Evolutionary conservation across 1,140 invertebrate genomes (phyloP).

Genomic region (Drosophila kepulauana): DNA sequence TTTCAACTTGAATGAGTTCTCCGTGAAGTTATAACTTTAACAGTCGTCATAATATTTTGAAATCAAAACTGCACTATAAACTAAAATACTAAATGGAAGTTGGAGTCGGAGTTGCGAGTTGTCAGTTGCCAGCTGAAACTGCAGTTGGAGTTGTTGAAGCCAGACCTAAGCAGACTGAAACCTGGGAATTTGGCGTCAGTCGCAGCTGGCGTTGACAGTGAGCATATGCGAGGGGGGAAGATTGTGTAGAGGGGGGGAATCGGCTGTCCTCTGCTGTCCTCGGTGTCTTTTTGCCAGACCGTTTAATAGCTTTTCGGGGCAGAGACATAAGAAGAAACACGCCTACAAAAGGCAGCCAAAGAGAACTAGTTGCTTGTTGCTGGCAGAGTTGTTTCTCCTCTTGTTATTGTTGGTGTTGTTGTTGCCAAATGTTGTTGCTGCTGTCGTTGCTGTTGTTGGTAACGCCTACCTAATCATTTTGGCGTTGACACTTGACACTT

Average conservation of each 20-base stretch:
- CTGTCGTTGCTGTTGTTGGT: slow-evolving; percentile 38
- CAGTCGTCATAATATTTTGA: slow-evolving; percentile 75
- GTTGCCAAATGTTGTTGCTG: slow-evolving; percentile 5
- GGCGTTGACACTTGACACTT: slow-evolving; percentile 81
- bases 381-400: slow-evolving; percentile 15
- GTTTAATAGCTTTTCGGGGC: slow-evolving; percentile 67
- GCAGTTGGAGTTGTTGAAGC: not conserved
- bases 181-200: slow-evolving; percentile 17
- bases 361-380: slow-evolving; percentile 45
- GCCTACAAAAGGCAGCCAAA: slow-evolving; percentile 41
- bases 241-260: not conserved
- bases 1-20: slow-evolving; percentile 59
- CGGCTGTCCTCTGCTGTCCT: slow-evolving; percentile 19
- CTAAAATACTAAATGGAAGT: slow-evolving; percentile 59
- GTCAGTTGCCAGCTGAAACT: not conserved
- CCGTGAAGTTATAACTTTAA: slow-evolving; percentile 60
- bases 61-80: slow-evolving; percentile 72
- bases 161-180: slow-evolving; percentile 39
- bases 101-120: slow-evolving; percentile 2
- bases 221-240: slow-evolving; percentile 1
- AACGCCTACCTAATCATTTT: slow-evolving; percentile 82
- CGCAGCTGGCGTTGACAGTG: slow-evolving; percentile 70
- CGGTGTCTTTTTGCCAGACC: slow-evolving; percentile 34
- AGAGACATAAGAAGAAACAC: slow-evolving; percentile 50
- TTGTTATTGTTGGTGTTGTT: slow-evolving; percentile 23